These are phyloP conservation scores for Chaetogeoica ovagalla DNA, from an alignment of 2,888 invertebrate species.

Conservation along the genomic window DNA sequence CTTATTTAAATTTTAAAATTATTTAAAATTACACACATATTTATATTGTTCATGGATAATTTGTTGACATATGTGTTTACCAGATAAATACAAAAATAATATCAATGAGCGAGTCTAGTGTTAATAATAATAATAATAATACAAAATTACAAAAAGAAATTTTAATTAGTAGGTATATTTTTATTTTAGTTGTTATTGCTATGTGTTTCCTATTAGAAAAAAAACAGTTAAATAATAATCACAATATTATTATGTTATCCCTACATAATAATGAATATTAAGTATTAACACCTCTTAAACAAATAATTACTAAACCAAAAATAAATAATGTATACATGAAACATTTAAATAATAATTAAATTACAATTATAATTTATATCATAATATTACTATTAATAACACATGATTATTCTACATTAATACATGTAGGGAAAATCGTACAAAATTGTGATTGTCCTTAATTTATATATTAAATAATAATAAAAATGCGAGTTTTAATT, in stretches of 20 bases:
- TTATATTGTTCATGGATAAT: no score
- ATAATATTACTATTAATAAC: slow-evolving; percentile 30
- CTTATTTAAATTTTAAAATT: no score
- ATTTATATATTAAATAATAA: slow-evolving; percentile 19
- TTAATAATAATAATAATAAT: no score
- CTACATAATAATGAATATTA: slow-evolving; percentile 31
- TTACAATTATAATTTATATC: slow-evolving; percentile 12
- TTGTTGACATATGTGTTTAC: no score
- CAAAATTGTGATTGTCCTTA: slow-evolving; percentile 50
- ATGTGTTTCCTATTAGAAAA: slow-evolving; percentile 37
- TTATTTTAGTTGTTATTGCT: slow-evolving; percentile 43
- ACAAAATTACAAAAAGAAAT: not conserved
- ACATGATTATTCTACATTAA: slow-evolving; percentile 28
- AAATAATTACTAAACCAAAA: slow-evolving; percentile 33
- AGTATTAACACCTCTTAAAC: slow-evolving; percentile 32
- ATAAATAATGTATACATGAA: slow-evolving; percentile 46
- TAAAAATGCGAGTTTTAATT: slow-evolving; percentile 23
- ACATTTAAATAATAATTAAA: slow-evolving; percentile 14
- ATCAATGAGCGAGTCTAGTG: no score
- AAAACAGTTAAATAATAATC: slow-evolving; percentile 30
- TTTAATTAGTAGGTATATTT: slow-evolving; percentile 30
- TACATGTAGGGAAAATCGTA: slow-evolving; percentile 31
- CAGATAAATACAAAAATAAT: no score
- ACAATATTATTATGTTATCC: slow-evolving; percentile 1
- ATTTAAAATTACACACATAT: no score